Evolutionary conservation across 92 coral and sea anemone species (phyloP), one percentile per base, ranked within the genome.

Genomic region (Porites lobata): DNA sequence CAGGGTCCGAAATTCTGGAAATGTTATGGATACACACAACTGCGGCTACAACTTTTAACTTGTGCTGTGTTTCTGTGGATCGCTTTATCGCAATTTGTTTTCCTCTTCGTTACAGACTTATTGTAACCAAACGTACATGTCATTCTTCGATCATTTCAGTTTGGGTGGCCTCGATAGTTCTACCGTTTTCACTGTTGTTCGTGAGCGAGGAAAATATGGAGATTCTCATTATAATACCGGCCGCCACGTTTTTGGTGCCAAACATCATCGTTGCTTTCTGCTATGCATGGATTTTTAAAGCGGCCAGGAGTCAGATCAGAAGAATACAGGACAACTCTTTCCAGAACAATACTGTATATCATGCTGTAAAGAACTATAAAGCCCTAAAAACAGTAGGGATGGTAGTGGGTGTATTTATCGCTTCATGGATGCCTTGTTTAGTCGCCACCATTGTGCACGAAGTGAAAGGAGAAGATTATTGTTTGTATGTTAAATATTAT

Each of bases 361-460:
- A 21, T 7, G 32, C 59, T 18, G 8, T 22, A 11, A 58, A 78
- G 65, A 78, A 65, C 47, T 64, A 29, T 19, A 78, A 78, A 64
- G 71, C 83, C 17, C 6, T 65, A 15, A 78, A 64, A 78, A 78
- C 83, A 24, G 50, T 78, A 4, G 83, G 83, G 0, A 18, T 38
- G 17, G 83, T 78, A n/a, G 10, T 64, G 58, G 72, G 71, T 62
- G 70, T 65, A 43, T 64, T 65, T 38, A n/a, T 63, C 18, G 20
- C 65, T 66, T 43, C 84, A 50, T 79, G 74, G 84, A 50, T 79
- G 84, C 84, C 84, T 22, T 43, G 38, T 79, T 79, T 65, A 65
- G 63, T 79, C 22, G 29, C 56, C 61, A 18, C 84, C 2, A 18
- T 66, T 64, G 19, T 63, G 10, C 12, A n/a, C 47, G 17, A 78